Conservation (phyloP, 2,113 vertebrate genomes). For the Cyphomyrus plagiostoma region DNA sequence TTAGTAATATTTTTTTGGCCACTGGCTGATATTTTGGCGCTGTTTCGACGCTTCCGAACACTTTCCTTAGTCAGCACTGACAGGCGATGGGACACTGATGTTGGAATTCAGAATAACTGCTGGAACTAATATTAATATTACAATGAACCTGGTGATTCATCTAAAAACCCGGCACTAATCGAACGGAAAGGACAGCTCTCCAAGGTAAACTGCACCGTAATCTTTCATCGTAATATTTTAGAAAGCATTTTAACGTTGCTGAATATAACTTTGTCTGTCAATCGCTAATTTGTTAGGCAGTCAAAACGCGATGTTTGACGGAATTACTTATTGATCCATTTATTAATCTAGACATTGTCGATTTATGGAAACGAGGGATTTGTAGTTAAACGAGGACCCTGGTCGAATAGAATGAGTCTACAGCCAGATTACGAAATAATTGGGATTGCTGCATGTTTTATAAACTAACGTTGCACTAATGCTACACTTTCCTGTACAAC, state of each 20-base stretch:
- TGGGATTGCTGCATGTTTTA: neutral
- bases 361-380: neutral
- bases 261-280: neutral
- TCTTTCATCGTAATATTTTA: neutral
- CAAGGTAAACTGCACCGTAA: neutral
- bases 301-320: neutral
- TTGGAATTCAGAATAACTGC: neutral
- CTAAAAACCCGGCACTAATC: neutral
- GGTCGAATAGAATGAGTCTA: neutral
- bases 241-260: neutral
- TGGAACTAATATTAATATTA: neutral
- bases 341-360: neutral
- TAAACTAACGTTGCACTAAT: neutral
- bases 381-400: neutral
- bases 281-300: neutral
- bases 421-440: neutral
- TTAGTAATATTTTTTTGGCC: neutral
- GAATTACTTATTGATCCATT: neutral
- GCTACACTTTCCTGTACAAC: neutral
- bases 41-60: neutral
- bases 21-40: neutral
- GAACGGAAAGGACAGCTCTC: neutral
- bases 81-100: neutral
- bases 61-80: neutral
- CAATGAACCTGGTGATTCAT: neutral